Evolutionary conservation across 2,113 vertebrate genomes (phyloP).

Genomic region (Mirza zaza): DNA sequence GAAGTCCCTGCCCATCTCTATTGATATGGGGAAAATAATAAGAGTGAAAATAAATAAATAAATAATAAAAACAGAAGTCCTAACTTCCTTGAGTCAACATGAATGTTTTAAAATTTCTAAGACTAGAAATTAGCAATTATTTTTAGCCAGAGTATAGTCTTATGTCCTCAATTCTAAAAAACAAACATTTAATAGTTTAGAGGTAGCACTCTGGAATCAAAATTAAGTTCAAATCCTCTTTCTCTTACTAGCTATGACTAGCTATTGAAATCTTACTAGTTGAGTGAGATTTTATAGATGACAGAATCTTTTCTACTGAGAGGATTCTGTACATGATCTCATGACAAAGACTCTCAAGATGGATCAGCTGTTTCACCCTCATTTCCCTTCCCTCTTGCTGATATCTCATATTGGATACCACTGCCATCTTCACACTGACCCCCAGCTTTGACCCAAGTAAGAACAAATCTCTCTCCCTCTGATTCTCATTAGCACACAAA

Average conservation of each 20-base stretch:
- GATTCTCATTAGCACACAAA: background rate
- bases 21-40: no score
- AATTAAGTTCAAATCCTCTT: slow-evolving; percentile 16
- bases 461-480: background rate
- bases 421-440: background rate
- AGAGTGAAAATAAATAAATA: no score
- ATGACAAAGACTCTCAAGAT: background rate
- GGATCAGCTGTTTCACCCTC: background rate
- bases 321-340: background rate
- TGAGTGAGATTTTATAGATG: background rate
- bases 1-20: background rate
- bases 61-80: slow-evolving; percentile 1
- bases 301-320: background rate
- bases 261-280: background rate
- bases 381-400: background rate
- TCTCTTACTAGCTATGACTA: background rate
- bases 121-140: slow-evolving; percentile 25
- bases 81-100: slow-evolving; percentile 15
- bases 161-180: slow-evolving; percentile 27
- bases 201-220: background rate
- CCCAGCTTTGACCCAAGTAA: background rate
- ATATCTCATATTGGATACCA: background rate
- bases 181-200: background rate
- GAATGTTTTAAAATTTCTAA: slow-evolving; percentile 51
- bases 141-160: slow-evolving; percentile 17